Conservation (phyloP, 2,113 vertebrate species). For the Bubalus kerabau region DNA sequence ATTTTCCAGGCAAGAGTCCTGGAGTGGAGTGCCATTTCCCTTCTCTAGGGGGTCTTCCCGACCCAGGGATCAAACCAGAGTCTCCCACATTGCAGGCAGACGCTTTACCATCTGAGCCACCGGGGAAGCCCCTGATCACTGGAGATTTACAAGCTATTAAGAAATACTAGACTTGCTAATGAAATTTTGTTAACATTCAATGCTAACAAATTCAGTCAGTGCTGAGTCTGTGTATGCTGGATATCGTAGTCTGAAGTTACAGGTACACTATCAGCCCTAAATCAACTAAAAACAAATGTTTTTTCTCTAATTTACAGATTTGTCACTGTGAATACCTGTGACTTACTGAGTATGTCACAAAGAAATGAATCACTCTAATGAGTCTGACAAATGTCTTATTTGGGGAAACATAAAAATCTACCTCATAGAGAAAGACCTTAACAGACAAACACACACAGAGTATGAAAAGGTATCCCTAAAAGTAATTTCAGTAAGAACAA, state of each 20-base stretch:
- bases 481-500: neutral
- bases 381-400: neutral
- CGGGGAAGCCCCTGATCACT: neutral
- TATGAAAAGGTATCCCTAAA: neutral
- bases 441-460: neutral
- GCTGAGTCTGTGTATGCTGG: neutral
- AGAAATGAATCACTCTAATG: neutral
- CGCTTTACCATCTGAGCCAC: neutral
- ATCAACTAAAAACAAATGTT: neutral
- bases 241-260: neutral
- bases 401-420: neutral
- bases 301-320: constrained; percentile 2
- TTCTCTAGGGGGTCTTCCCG: neutral
- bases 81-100: neutral
- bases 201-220: neutral
- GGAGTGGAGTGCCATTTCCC: neutral
- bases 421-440: neutral
- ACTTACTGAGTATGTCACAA: neutral
- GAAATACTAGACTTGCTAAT: constrained; percentile 12
- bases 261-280: neutral
- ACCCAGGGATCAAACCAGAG: neutral
- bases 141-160: constrained; percentile 43
- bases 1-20: neutral
- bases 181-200: neutral
- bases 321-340: neutral